Percentiles rank a stretch among this genome's conserved stretches.
Evolutionary conservation across 2,797 vertebrate genomes (phyloP).

Genomic region (Mormyrops boulengeri): DNA sequence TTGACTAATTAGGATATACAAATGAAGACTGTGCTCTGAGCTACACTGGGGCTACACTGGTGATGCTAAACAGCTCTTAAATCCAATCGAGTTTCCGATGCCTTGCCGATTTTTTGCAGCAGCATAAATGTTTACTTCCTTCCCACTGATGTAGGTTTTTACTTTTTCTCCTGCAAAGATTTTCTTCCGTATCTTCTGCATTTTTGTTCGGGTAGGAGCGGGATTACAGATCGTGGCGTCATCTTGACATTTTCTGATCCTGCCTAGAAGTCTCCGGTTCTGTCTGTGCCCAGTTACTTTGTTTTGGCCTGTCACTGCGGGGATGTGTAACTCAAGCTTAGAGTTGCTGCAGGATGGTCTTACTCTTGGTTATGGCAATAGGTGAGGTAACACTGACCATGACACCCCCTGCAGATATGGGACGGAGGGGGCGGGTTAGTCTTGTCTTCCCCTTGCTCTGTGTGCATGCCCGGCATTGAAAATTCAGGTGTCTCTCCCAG

Average conservation of each 20-base stretch:
- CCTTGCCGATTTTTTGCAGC: constrained; percentile 43
- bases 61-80: constrained; percentile 54
- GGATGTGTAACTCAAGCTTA: not conserved
- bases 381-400: not conserved
- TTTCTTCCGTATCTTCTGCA: not conserved
- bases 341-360: not conserved
- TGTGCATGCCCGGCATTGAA: not conserved
- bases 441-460: not conserved
- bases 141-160: not conserved
- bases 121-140: constrained; percentile 22
- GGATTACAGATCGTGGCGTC: not conserved
- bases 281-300: not conserved
- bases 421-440: not conserved
- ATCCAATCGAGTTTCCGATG: constrained; percentile 36
- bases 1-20: constrained; percentile 74
- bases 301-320: not conserved
- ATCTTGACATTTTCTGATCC: not conserved
- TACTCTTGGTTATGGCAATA: not conserved
- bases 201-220: not conserved
- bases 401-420: not conserved
- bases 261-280: not conserved
- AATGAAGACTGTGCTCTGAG: constrained; percentile 69
- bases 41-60: constrained; percentile 49
- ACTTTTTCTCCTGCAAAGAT: not conserved
- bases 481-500: not conserved